Evolutionary conservation across 2,888 invertebrate genomes (phyloP).

Genomic region (Sabatieria punctata): DNA sequence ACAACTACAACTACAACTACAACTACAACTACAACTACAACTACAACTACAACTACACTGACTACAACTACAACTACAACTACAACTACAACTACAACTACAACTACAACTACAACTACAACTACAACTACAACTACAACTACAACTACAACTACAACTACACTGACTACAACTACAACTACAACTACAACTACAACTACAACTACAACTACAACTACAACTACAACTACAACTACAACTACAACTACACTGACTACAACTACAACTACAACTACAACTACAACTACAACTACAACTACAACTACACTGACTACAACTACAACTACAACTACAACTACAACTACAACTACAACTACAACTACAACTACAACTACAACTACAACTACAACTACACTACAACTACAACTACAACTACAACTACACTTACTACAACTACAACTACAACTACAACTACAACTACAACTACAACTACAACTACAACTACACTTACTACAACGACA

Average conservation of each 20-base stretch:
- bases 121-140: neutral
- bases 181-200: neutral
- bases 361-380: neutral
- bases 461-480: neutral
- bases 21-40: neutral
- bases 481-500: neutral
- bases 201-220: neutral
- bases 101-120: neutral
- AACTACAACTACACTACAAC: neutral
- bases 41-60: neutral
- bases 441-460: neutral
- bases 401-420: neutral
- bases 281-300: neutral
- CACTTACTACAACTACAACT: neutral
- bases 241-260: neutral
- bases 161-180: neutral
- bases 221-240: neutral
- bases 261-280: neutral
- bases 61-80: neutral
- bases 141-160: neutral
- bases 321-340: neutral
- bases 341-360: neutral
- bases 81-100: neutral
- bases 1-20: neutral
- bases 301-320: neutral